Base-by-base conservation (phyloP, 2,797 vertebrate genomes). In the Danio tinwini region DNA sequence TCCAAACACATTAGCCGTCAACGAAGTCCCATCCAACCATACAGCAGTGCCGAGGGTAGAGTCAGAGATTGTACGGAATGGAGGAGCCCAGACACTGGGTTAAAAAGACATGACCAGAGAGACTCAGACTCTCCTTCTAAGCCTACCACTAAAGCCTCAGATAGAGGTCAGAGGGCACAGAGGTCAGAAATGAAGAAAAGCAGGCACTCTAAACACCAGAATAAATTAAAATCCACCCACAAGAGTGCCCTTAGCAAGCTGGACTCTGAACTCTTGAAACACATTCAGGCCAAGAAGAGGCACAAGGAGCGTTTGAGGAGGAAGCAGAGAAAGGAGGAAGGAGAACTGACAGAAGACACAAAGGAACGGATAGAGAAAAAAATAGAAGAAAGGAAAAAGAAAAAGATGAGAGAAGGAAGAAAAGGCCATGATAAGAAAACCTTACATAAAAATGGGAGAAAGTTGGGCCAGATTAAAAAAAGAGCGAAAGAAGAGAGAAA, bases 271-370 rank as follows among this genome's bases (percentile, higher is more conserved):
- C 63, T 79, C 1, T 87, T 90, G 52, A 88, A 89, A 50, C 87
- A 86, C 61, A 90, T 85, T 82, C 90, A 89, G 75, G 37, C 80
- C 10, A 91, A 89, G 74, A 85, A 86, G 74, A 90, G 86, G 67
- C 86, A 78, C 47, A 87, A 87, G 52, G 87, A 88, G 3, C 90
- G 87, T 73, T 72, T 80, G 45, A 70, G 86, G 68, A 92, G 88
- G 81, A 90, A 86, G 49, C 89, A 89, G 37, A 88, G 83, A 74
- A 90, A 88, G 45, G 81, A 79, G 3, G 88, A 89, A 55, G 88
- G 78, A 17, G 83, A 12, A 88, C 84, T 67, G 72, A 29, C 29
- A 29, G 74, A 81, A 82, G 29, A 91, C 83, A 58, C 64, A 74
- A 63, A 55, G 83, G 81, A 92, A 53, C 63, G 85, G 76, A 90